Base-by-base conservation (phyloP, 2,113 vertebrate genomes). In the Rhabdornis inornatus region DNA sequence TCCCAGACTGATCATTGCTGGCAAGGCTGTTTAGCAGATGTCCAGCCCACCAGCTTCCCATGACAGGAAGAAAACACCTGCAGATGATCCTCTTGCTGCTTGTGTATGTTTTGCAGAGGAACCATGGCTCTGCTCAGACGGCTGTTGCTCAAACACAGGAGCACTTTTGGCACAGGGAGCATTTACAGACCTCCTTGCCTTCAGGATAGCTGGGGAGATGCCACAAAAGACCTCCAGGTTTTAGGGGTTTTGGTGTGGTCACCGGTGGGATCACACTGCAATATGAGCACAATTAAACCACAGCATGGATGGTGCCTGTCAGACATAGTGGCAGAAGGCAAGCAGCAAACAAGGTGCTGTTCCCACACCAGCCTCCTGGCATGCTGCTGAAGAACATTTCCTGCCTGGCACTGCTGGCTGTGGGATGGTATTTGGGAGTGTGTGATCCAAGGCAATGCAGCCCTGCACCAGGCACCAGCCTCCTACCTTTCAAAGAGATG, bases 381-480 rank as follows among this genome's bases (percentile, higher is more conserved):
- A 75, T 42, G 19, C 35, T 92, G 37, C 42, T 90, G 79, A 37
- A 86, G 33, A 0, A 0, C 3, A 1, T 42, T 89, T 75, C 56
- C 42, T 71, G 77, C 44, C 49, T 1, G 0, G 66, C n/a, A 18
- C 21, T 14, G 42, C 27, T 45, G 55, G 45, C 3, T 1, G 4
- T 45, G 72, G 64, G 85, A 40, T 59, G 72, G 42, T 71, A 33
- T 87, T 84, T 75, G 83, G 91, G 96, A 90, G 80, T 39, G 64
- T 83, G 90, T 2, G 18, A 84, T 79, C 49, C 44, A 69, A 68
- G 74, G 86, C 71, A 59, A 63, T 0, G 9, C 60, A 81, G 76
- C 3, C 15, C 61, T 0, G 4, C 3, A 7, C 71, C 85, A 92
- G 82, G 88, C 83, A 93, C 89, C 83, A 84, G 64, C 27, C 71